These are phyloP conservation scores for Gymnoscelis rufifasciata DNA, from an alignment of 2,888 invertebrate species.

Conservation along the genomic window DNA sequence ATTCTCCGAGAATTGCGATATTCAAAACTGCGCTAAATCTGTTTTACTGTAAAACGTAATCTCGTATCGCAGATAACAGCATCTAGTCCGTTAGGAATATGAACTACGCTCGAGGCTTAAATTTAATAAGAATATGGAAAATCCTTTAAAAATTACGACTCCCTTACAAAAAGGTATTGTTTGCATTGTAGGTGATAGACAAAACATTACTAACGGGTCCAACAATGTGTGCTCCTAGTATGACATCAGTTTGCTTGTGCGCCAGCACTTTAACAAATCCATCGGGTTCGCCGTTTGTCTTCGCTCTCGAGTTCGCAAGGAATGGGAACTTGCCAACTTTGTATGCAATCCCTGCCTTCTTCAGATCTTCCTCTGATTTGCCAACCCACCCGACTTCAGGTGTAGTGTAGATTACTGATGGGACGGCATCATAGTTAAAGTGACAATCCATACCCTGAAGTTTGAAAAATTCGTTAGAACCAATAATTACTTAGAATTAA, in stretches of 20 bases:
- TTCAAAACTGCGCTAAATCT: no score
- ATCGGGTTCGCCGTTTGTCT: conserved; percentile 98
- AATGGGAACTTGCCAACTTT: conserved; percentile 99
- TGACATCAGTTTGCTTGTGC: conserved; percentile 94
- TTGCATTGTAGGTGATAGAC: no score
- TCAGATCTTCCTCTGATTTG: conserved; percentile 95
- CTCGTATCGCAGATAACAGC: no score
- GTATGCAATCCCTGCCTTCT: conserved; percentile 95
- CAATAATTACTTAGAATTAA: no score
- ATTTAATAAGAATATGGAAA: no score
- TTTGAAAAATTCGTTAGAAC: neutral
- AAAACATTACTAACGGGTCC: conserved; percentile 85
- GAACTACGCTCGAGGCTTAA: no score
- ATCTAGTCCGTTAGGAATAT: no score
- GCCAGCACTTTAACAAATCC: conserved; percentile 97
- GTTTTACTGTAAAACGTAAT: no score
- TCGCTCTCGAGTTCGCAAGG: conserved; percentile 98
- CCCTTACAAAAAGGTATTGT: no score
- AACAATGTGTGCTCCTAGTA: conserved; percentile 98
- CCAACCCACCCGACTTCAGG: conserved; percentile 99
- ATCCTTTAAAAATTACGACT: no score
- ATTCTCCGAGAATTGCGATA: no score
- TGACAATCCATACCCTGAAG: conserved; percentile 90
- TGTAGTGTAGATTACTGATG: conserved; percentile 99
- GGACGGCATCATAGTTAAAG: conserved; percentile 99